These are phyloP conservation scores for Ophion ventricosus DNA, from an alignment of 2,888 invertebrate species.

Conservation along the genomic window DNA sequence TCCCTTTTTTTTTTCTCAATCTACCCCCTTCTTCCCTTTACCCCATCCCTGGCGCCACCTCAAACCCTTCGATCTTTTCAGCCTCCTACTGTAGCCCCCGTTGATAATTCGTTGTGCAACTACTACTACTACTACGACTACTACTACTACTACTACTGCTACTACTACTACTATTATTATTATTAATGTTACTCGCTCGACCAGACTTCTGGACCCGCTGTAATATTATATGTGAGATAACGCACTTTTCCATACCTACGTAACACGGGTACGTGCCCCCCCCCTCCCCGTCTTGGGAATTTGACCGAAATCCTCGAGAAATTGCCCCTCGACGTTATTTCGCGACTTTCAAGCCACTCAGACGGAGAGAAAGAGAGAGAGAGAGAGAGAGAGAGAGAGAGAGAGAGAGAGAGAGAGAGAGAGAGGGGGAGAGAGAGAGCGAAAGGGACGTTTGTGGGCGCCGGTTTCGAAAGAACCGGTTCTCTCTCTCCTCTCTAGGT, in stretches of 20 bases:
- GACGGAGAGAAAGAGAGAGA: constrained; percentile 8
- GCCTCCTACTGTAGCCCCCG: no score
- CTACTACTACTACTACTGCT: neutral
- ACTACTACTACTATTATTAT: neutral
- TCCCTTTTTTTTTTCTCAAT: constrained; percentile 78
- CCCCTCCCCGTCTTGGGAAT: neutral
- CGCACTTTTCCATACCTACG: neutral
- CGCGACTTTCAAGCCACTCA: constrained; percentile 52
- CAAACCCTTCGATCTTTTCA: neutral
- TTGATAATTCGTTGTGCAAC: constrained; percentile 1
- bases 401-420: constrained; percentile 23
- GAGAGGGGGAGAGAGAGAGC: no score
- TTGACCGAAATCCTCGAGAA: constrained; percentile 11
- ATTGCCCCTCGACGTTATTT: constrained; percentile 36
- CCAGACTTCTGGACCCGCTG: neutral
- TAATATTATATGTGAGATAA: neutral
- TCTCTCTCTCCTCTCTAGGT: constrained; percentile 54
- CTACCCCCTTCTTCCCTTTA: neutral
- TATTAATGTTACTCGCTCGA: neutral
- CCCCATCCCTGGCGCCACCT: neutral
- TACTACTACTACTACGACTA: neutral
- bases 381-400: constrained; percentile 17
- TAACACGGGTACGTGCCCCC: neutral
- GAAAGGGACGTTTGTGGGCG: constrained; percentile 46
- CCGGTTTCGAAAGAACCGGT: constrained; percentile 66